These are phyloP conservation scores for Melipona quadrifasciata DNA, from an alignment of 1,140 invertebrate genomes.

Conservation along the genomic window DNA sequence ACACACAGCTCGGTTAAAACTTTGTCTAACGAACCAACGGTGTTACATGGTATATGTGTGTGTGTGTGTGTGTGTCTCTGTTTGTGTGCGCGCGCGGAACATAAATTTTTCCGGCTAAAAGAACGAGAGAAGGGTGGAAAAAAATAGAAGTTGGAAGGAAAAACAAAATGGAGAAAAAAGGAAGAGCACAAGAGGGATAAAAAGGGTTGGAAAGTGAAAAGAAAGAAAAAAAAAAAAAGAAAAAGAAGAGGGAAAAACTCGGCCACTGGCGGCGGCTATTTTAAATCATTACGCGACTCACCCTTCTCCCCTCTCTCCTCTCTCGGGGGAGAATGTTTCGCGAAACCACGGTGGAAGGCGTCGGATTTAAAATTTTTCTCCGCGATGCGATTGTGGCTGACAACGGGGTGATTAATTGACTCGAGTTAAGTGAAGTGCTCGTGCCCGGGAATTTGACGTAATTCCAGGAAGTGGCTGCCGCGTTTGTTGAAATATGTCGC, in stretches of 20 bases:
- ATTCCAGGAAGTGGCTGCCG: background rate
- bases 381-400: conserved; percentile 21
- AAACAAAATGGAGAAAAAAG: background rate
- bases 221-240: background rate
- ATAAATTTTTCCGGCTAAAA: conserved; percentile 6
- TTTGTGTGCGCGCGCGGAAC: background rate
- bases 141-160: background rate
- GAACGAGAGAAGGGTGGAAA: background rate
- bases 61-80: too few species aligned
- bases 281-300: conserved; percentile 28
- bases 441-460: background rate
- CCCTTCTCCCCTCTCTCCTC: too few species aligned
- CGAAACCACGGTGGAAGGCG: background rate
- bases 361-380: conserved; percentile 39
- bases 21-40: conserved; percentile 1
- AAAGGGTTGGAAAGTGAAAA: background rate
- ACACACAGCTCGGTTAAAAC: background rate
- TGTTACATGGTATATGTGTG: background rate
- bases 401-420: conserved; percentile 34
- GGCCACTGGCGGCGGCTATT: background rate
- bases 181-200: background rate
- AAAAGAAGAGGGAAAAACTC: background rate
- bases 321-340: background rate
- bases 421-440: background rate
- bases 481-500: background rate